Evolutionary conservation across 2,113 vertebrate species (phyloP), one percentile per base, ranked within the genome.

Genomic region (Cervus canadensis): DNA sequence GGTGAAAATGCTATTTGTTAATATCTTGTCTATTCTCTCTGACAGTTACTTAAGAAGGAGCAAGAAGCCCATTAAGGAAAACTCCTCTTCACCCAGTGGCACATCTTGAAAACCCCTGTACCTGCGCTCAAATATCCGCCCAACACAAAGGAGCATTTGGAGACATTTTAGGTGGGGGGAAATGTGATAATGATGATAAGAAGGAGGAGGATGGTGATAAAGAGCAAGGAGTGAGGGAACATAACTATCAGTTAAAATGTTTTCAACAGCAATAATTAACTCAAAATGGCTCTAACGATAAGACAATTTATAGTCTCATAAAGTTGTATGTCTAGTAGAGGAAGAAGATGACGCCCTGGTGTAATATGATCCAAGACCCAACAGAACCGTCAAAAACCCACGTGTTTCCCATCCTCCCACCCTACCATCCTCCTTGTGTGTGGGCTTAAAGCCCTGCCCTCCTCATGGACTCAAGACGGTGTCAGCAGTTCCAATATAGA

Each of bases 401-500:
- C 0, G 0, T 60, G 23, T 56, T 56, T 83, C 13, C 89, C 62
- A 21, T 33, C 54, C 36, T 57, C 52, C 54, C 52, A 48, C 10
- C 1, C 74, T 33, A 11, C 45, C 3, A 21, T 45, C 45, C 54
- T 88, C 45, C 2, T 43, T 14, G 11, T 21, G 6, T 7, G 6
- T 40, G 89, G 28, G 40, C 11, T 81, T 87, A 62, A 26, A 6
- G 10, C 64, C 40, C 62, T 36, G 33, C 19, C 25, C 13, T 28
- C 30, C 40, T 43, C 36, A 1, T 19, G 26, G 60, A 56, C 14
- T 64, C 17, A 16, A 13, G 19, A 64, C 2, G 2, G 33, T 2
- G 0, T n/a, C 26, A 25, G 3, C 1, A 1, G 7, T 84, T 78
- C 56, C 45, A n/a, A 36, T 5, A 28, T 2, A 36, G 1, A 16